phyloP scores from a whole-genome alignment of 2,888 invertebrate species.

The Agelastica alni region DNA sequence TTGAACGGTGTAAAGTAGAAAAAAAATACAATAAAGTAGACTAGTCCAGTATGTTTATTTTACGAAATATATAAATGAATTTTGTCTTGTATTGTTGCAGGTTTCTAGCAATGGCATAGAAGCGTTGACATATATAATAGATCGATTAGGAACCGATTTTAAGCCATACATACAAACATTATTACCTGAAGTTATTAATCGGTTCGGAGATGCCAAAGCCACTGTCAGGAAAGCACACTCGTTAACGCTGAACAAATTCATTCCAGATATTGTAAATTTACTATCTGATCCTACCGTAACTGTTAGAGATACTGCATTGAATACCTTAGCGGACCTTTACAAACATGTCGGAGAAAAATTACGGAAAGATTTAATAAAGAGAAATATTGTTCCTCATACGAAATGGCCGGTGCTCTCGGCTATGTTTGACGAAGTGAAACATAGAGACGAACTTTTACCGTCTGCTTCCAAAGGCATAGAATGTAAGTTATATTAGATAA shows the following conservation, averaged over 20 bases:
- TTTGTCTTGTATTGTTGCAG: too few relatives aligned
- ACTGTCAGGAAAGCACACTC: constrained; percentile 72
- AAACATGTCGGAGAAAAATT: constrained; percentile 91
- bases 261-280: constrained; percentile 80
- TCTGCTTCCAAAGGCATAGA: constrained; percentile 62
- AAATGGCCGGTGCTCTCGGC: constrained; percentile 73
- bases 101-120: constrained; percentile 92
- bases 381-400: constrained; percentile 75
- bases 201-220: constrained; percentile 62
- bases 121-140: constrained; percentile 81
- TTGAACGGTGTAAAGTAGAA: too few relatives aligned
- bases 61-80: too few relatives aligned
- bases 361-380: constrained; percentile 78
- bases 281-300: constrained; percentile 85
- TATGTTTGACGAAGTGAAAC: constrained; percentile 85
- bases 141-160: constrained; percentile 86
- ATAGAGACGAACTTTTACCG: constrained; percentile 71
- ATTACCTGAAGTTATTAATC: constrained; percentile 80
- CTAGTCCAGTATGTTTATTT: too few relatives aligned
- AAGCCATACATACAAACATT: constrained; percentile 83
- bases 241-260: constrained; percentile 78
- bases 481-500: too few relatives aligned
- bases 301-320: constrained; percentile 86
- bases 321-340: constrained; percentile 87
- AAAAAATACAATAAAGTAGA: too few relatives aligned